These are phyloP conservation scores for Tetragnatha montana DNA, from an alignment of 2,888 invertebrate species.

Conservation along the genomic window DNA sequence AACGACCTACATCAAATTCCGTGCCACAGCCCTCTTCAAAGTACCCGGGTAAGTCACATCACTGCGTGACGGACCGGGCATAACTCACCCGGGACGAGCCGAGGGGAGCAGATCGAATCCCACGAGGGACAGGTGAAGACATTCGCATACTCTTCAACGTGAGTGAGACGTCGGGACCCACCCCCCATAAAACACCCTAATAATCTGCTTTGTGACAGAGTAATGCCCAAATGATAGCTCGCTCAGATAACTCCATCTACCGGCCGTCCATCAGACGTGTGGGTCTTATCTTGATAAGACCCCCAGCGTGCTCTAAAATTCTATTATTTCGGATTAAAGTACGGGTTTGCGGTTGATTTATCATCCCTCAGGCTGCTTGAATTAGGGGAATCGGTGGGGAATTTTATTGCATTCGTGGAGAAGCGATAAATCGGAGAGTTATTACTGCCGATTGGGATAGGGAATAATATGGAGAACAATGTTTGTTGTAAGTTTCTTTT, in stretches of 20 bases:
- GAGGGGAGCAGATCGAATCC: neutral
- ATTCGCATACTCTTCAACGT: neutral
- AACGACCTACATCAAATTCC: no score
- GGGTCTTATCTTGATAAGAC: conserved; percentile 52
- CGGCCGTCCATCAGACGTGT: conserved; percentile 33
- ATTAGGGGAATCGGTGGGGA: neutral
- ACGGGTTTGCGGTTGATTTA: conserved; percentile 54
- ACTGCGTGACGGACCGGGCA: neutral
- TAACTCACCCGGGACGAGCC: neutral
- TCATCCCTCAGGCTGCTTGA: conserved; percentile 11
- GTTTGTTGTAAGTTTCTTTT: neutral
- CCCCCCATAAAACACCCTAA: conserved; percentile 57
- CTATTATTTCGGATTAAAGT: conserved; percentile 63
- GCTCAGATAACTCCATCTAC: conserved; percentile 53
- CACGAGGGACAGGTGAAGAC: neutral
- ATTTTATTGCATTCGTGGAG: conserved; percentile 24
- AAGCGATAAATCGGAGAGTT: conserved; percentile 17
- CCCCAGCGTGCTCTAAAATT: conserved; percentile 38
- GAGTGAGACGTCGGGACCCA: conserved; percentile 25
- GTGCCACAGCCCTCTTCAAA: no score
- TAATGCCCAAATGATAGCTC: conserved; percentile 57
- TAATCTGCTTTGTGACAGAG: conserved; percentile 38
- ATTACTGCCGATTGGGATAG: conserved; percentile 3
- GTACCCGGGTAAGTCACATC: neutral
- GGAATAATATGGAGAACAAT: neutral